phyloP scores from a whole-genome alignment of 2,888 invertebrate species.

The Heliconius erato region DNA sequence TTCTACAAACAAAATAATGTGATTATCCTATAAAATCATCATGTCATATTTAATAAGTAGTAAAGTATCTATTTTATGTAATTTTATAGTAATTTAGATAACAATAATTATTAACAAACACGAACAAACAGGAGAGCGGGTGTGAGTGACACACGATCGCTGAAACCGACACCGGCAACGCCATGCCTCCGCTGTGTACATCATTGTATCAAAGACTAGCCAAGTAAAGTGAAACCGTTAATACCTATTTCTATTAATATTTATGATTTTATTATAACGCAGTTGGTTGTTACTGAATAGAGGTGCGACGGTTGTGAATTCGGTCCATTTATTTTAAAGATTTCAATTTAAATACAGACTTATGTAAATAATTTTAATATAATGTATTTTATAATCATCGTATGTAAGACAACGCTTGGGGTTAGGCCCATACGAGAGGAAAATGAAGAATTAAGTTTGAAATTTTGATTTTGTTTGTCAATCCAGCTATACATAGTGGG shows the following conservation, averaged over 20 bases:
- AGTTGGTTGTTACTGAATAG: not conserved
- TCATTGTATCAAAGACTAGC: conserved; percentile 37
- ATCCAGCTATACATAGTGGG: too few relatives aligned
- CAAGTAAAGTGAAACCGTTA: not conserved
- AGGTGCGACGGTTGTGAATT: not conserved
- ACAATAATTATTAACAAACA: conserved; percentile 32
- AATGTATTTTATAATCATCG: too few relatives aligned
- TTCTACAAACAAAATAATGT: not conserved
- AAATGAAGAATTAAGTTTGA: too few relatives aligned
- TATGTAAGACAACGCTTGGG: too few relatives aligned
- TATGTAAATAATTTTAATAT: too few relatives aligned
- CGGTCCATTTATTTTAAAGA: too few relatives aligned
- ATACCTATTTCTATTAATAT: conserved; percentile 1
- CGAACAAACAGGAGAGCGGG: conserved; percentile 61
- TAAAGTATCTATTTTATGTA: not conserved
- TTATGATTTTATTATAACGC: not conserved
- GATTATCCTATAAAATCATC: not conserved
- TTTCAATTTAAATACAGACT: too few relatives aligned
- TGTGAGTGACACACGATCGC: conserved; percentile 72
- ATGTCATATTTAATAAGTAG: not conserved
- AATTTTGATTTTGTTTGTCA: too few relatives aligned
- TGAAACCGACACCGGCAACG: conserved; percentile 71
- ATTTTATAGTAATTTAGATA: conserved; percentile 11
- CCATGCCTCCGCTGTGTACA: conserved; percentile 45
- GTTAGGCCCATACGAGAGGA: too few relatives aligned